A percentile compares a stretch with the other conserved stretches of the same genome.
Evolutionary conservation across 2,888 invertebrate species (phyloP).

Genomic region (Sisyra terminalis): DNA sequence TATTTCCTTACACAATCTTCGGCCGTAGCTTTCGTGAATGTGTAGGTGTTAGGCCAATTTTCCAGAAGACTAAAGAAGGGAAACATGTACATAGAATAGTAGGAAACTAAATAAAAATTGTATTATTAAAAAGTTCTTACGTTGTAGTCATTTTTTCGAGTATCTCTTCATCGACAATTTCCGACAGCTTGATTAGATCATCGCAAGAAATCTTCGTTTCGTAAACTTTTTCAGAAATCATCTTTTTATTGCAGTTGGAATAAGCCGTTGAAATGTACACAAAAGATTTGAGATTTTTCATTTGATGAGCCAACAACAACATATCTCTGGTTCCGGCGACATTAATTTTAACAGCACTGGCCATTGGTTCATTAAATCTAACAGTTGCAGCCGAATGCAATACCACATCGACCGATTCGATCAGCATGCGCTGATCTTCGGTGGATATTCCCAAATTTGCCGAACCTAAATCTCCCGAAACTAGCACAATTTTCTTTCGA

Average conservation of each 20-base stretch:
- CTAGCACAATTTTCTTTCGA: neutral
- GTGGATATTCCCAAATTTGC: neutral
- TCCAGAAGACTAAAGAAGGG: no score
- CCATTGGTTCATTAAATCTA: neutral
- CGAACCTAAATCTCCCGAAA: neutral
- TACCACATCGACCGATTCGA: neutral
- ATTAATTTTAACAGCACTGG: neutral
- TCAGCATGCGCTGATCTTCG: neutral
- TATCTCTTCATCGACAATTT: no score
- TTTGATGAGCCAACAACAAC: neutral
- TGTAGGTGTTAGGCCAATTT: no score
- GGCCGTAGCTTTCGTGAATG: no score
- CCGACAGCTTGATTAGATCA: no score
- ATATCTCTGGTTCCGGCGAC: neutral
- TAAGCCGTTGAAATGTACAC: constrained; percentile 59
- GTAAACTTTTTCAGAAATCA: constrained; percentile 41
- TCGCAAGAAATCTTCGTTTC: no score
- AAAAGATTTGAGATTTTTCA: constrained; percentile 19
- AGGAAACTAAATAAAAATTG: no score
- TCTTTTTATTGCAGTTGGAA: constrained; percentile 47
- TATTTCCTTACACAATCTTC: no score
- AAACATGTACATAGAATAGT: no score
- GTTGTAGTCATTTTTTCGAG: no score
- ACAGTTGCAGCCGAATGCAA: neutral
- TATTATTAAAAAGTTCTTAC: no score